A percentile compares a stretch with the other conserved stretches of the same genome.
phyloP scores from a whole-genome alignment of 2,113 vertebrate genomes.

The Ailuropoda melanoleuca region DNA sequence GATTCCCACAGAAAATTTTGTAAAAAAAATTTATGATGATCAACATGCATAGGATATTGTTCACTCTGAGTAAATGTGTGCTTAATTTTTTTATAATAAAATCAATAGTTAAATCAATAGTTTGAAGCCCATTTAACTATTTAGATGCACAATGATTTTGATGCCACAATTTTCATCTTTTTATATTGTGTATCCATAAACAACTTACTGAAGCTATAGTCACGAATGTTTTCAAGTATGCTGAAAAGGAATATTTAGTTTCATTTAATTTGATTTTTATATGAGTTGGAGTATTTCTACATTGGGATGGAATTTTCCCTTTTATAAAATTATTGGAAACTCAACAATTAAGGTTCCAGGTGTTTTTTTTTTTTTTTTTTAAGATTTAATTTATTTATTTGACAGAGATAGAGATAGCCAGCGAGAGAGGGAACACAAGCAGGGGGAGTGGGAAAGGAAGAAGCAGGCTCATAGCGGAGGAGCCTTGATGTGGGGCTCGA shows the following conservation, averaged over 20 bases:
- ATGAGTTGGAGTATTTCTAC: background rate
- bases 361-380: background rate
- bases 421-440: too few relatives aligned
- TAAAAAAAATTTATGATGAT: background rate
- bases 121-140: background rate
- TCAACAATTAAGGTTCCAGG: background rate
- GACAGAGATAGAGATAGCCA: too few relatives aligned
- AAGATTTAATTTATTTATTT: too few relatives aligned
- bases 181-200: background rate
- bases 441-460: too few relatives aligned
- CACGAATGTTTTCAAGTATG: background rate
- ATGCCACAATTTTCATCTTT: background rate
- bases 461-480: too few relatives aligned
- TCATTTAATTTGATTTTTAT: background rate
- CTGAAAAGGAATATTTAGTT: background rate
- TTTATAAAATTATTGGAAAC: background rate
- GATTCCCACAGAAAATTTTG: background rate
- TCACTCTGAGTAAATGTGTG: background rate
- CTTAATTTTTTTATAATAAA: background rate
- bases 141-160: background rate
- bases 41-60: background rate
- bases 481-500: too few relatives aligned
- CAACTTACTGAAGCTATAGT: background rate
- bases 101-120: background rate
- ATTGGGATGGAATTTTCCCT: background rate